Evolutionary conservation across 2,888 invertebrate species (phyloP), one percentile per base, ranked within the genome.

Genomic region (Acleris sparsana): DNA sequence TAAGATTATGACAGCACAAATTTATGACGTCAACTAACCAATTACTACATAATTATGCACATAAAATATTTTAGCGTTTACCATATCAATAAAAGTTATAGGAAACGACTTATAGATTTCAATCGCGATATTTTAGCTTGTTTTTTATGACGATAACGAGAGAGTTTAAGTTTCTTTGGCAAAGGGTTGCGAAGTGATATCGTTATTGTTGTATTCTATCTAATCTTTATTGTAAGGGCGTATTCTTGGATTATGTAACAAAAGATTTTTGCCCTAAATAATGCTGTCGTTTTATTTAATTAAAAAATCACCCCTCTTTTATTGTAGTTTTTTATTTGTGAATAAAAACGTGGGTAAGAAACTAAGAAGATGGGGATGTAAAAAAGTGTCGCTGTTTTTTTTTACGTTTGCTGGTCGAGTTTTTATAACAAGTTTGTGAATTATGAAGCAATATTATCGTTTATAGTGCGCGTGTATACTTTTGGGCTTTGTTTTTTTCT

Each of bases 221-320:
- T 56, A 33, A 44, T 44, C 39, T 55, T 56, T 44, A 56, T 56
- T n/a, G 56, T 1, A 56, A 56, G 56, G 56, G 56, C 56, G 56
- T 56, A 18, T 55, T 44, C 44, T 56, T 7, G 44, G 56, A 56
- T 44, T 56, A 56, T 20, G 22, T 13, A 2, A 56, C 56, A 56
- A 56, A 20, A 56, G 56, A 20, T 56, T 25, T 25, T 25, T 56
- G 55, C 43, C 39, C 55, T 16, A 20, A 43, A 55, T 43, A 20
- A 39, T 43, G n/a, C 11, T 44, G 43, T 22, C 39, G 53, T 56
- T 20, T 22, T 53, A 53, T 18, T 55, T 3, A 39, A 22, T 56
- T 44, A 16, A 22, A 56, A 56, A 44, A 39, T 56, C 44, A 44
- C 56, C 56, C 56, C 44, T 56, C 56, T n/a, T 5, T 3, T 17